Evolutionary conservation across 2,888 invertebrate species (phyloP), one percentile per base, ranked within the genome.

Genomic region (Macaria liturata): DNA sequence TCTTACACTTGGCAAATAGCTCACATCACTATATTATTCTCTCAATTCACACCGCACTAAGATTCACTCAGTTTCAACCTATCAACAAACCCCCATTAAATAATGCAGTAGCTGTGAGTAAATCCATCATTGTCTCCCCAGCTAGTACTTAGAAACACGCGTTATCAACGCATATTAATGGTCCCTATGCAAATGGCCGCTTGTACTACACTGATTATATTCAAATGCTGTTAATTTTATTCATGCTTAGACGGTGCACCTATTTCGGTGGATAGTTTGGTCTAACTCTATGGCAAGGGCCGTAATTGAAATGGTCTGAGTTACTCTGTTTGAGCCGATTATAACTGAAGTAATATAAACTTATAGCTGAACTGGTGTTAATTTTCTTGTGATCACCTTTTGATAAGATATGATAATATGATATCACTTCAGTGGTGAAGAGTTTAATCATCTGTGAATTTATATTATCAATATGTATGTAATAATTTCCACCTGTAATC

Each of bases 161-260:
- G 78, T 80, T 86, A 87, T 88, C 86, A 75, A 60, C 66, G 69
- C 66, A 72, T 78, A 87, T 87, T 87, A 88, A 87, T 87, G 84
- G 80, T 75, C 72, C 65, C 66, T 76, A 76, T 80, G 86, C 79
- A 81, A 84, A 84, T 81, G 76, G 72, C 71, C 72, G 73, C 67
- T 70, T 76, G 80, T 79, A 76, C 74, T 68, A 67, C 70, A 75
- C 74, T 81, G 81, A 84, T 85, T 86, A 86, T 84, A 87, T 87
- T 86, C 83, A 86, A 86, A 86, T 82, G 75, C 71, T 62, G 71
- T 68, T 80, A 76, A 82, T 81, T 80, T 78, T 80, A 79, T 77
- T 78, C 80, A 78, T 76, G 73, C 67, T 69, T 66, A 67, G 59
- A 68, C 56, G 49, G 62, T 54, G 61, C 54, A 58, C 58, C 51